Base-by-base conservation (phyloP, 2,888 invertebrate species). In the Nasonia oneida region DNA sequence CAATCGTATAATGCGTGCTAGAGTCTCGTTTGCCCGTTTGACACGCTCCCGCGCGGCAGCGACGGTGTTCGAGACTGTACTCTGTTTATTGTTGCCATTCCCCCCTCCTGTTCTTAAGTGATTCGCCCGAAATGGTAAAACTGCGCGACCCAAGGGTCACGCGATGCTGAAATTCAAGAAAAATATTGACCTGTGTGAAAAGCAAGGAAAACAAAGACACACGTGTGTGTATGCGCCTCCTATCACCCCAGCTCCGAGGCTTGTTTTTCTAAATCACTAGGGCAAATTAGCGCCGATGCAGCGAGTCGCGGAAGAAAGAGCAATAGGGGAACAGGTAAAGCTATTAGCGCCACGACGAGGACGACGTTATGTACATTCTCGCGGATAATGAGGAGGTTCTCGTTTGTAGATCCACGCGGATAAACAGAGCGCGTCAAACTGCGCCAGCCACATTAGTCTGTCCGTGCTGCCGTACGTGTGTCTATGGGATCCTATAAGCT, bases 21-120 rank as follows among this genome's bases (percentile, higher is more conserved):
- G 78, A 73, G 61, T 37, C 83, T 77, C 77, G 77, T 83, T 83
- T 71, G 57, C 74, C 79, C 64, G 79, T 84, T 84, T 39, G 78
- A 18, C 78, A 39, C 70, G 82, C 42, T 61, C 75, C n/a, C 37
- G 67, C 37, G 67, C 37, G 67, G 67, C 14, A 39, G 39, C 50
- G 33, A 6, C n/a, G 57, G 57, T n/a, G 53, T 18, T 64, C 39
- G 39, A 33, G 53, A 18, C 53, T 53, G 57, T 29, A 1, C 29
- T 29, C 1, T 29, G 29, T 29, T 1, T 57, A 18, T 57, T 57
- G 57, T 57, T 57, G 18, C 4, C 61, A 14, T 61, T 6, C 8
- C 57, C n/a, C n/a, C 8, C 39, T 42, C 8, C 39, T 57, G 61
- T 42, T 53, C 61, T 73, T 78, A 78, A 83, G 78, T 83, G 83